phyloP scores from a whole-genome alignment of 2,888 invertebrate species.

The Phasia obesa region DNA sequence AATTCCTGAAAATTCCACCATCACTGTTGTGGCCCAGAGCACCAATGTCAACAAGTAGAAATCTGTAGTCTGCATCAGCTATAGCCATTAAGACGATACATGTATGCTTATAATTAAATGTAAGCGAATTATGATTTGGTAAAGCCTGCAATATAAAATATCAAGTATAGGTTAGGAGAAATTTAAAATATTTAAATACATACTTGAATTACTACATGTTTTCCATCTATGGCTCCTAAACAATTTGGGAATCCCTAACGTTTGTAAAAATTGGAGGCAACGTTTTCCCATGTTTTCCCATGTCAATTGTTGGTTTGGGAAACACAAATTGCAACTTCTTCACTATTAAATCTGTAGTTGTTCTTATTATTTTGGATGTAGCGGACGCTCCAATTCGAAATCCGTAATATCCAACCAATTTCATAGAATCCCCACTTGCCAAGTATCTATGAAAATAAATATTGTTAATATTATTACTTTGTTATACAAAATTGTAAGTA shows the following conservation, averaged over 20 bases:
- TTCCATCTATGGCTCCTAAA: not conserved
- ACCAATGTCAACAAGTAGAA: no score
- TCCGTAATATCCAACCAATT: constrained; percentile 13
- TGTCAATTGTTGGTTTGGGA: constrained; percentile 4
- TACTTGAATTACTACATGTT: constrained; percentile 1
- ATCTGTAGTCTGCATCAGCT: no score
- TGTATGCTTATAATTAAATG: not conserved
- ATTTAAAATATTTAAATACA: no score
- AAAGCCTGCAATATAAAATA: not conserved
- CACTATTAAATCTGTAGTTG: constrained; percentile 18
- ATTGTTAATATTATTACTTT: not conserved
- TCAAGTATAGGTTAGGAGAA: no score
- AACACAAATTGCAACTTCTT: constrained; percentile 14
- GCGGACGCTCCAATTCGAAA: constrained; percentile 1
- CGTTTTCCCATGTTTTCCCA: constrained; percentile 6
- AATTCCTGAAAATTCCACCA: constrained; percentile 8
- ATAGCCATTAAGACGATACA: not conserved
- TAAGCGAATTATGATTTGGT: no score
- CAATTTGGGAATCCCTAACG: not conserved
- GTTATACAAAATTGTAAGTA: not conserved
- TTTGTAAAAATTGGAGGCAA: constrained; percentile 1
- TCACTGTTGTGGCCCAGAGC: not conserved
- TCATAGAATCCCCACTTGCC: not conserved
- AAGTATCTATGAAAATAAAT: constrained; percentile 9
- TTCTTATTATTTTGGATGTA: not conserved